A percentile compares a stretch with the other conserved stretches of the same genome.
Evolutionary conservation across 2,888 invertebrate species (phyloP).

Genomic region (Neoscelio sp.): DNA sequence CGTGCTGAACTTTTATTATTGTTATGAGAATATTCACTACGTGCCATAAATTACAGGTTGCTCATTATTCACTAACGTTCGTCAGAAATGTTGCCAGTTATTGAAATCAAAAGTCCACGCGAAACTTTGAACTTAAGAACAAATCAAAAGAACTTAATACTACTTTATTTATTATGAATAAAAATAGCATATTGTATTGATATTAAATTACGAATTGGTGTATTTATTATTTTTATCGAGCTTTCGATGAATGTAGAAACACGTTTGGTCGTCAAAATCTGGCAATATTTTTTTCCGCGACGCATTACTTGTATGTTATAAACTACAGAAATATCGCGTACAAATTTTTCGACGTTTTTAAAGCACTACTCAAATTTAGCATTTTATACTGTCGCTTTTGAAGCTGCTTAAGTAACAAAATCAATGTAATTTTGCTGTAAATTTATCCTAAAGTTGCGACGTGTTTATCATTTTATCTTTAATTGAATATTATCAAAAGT

Average conservation of each 20-base stretch:
- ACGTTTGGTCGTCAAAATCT: conserved; percentile 19
- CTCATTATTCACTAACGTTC: conserved; percentile 42
- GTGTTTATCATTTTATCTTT: background rate
- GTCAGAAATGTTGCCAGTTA: conserved; percentile 43
- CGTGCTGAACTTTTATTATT: conserved; percentile 24
- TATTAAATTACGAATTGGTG: background rate
- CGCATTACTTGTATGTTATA: conserved; percentile 29
- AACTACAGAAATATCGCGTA: conserved; percentile 20
- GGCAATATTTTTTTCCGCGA: conserved; percentile 25
- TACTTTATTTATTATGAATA: background rate
- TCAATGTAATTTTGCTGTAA: background rate
- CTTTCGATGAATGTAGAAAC: background rate
- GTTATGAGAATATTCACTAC: conserved; percentile 54
- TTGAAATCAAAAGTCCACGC: conserved; percentile 30
- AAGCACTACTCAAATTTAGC: conserved; percentile 37
- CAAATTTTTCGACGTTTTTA: conserved; percentile 52
- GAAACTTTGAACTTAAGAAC: conserved; percentile 3
- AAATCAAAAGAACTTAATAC: conserved; percentile 23
- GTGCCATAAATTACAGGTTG: conserved; percentile 62
- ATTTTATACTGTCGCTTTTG: conserved; percentile 46
- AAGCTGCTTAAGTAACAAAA: conserved; percentile 11
- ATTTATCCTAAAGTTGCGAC: conserved; percentile 27
- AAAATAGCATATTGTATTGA: background rate
- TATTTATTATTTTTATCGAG: background rate
- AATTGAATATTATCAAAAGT: background rate